Evolutionary conservation across 92 coral and sea anemone species (phyloP).

Genomic region (Heteractis magnifica): DNA sequence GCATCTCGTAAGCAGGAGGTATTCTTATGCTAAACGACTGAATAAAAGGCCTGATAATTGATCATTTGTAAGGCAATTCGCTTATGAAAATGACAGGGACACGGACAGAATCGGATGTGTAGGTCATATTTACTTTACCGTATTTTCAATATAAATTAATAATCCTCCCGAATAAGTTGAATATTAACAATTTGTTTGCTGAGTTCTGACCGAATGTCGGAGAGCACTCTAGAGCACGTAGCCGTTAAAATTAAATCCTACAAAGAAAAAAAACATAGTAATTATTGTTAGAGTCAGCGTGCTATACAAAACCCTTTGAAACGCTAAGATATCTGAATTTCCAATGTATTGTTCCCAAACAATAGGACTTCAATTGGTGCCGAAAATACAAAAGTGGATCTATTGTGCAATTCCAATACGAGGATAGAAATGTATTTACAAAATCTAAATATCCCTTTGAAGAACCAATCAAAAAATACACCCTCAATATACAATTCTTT

Average conservation of each 20-base stretch:
- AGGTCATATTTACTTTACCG: slow-evolving; percentile 67
- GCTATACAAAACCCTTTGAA: slow-evolving; percentile 72
- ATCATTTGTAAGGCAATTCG: slow-evolving; percentile 99
- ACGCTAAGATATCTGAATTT: slow-evolving; percentile 81
- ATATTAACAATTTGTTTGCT: slow-evolving; percentile 76
- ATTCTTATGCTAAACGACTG: slow-evolving; percentile 94
- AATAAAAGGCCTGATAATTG: slow-evolving; percentile 93
- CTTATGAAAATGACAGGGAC: slow-evolving; percentile 77
- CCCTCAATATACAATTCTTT: slow-evolving; percentile 62
- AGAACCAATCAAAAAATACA: slow-evolving; percentile 82
- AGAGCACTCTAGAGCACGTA: slow-evolving; percentile 10
- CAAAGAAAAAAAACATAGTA: slow-evolving; percentile 67
- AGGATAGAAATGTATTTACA: slow-evolving; percentile 84
- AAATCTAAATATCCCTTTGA: slow-evolving; percentile 89
- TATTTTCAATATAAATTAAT: slow-evolving; percentile 89
- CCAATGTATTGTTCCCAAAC: slow-evolving; percentile 70
- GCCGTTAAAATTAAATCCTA: slow-evolving; percentile 35
- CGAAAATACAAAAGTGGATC: slow-evolving; percentile 59
- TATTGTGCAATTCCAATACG: slow-evolving; percentile 69
- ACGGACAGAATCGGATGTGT: slow-evolving; percentile 81
- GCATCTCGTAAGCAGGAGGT: slow-evolving; percentile 71
- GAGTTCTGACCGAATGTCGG: slow-evolving; percentile 28
- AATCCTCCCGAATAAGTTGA: slow-evolving; percentile 71
- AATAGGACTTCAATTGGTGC: slow-evolving; percentile 80
- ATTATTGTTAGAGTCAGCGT: slow-evolving; percentile 65